Conservation (phyloP, 2,113 vertebrate genomes). For the Corythornis madagascariensis region DNA sequence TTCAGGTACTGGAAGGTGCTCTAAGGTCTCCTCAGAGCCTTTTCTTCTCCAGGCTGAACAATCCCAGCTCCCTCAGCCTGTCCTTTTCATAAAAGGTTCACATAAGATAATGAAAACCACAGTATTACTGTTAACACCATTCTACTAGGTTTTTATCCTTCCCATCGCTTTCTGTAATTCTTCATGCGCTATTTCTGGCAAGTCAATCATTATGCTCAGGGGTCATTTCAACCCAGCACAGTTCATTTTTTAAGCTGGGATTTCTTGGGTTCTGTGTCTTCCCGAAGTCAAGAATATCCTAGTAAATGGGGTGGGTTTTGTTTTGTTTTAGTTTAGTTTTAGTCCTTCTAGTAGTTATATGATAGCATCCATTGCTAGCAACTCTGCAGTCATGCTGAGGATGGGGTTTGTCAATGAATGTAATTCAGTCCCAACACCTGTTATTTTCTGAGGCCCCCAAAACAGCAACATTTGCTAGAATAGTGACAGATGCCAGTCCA, state of each 20-base stretch:
- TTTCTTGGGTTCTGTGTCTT: accelerated
- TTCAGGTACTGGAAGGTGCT: too few species aligned
- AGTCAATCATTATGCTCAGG: not conserved
- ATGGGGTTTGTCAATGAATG: not conserved
- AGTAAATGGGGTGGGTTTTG: not conserved
- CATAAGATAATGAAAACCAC: not conserved
- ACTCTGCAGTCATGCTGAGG: not conserved
- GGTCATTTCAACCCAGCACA: not conserved
- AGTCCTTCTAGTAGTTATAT: not conserved
- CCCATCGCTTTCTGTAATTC: not conserved
- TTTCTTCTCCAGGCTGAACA: too few species aligned
- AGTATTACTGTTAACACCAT: not conserved
- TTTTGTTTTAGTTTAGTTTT: not conserved
- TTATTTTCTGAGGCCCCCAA: not conserved
- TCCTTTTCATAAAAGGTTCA: not conserved
- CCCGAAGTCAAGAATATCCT: not conserved
- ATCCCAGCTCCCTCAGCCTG: too few species aligned
- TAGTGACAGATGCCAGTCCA: not conserved
- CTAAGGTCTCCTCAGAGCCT: too few species aligned
- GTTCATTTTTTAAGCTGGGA: not conserved
- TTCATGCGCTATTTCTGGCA: not conserved
- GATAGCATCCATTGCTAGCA: not conserved
- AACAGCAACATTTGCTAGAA: not conserved
- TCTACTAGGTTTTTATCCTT: not conserved
- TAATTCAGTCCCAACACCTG: not conserved